These are phyloP conservation scores for Noctua pronuba DNA, from an alignment of 2,888 invertebrate genomes.

Conservation along the genomic window DNA sequence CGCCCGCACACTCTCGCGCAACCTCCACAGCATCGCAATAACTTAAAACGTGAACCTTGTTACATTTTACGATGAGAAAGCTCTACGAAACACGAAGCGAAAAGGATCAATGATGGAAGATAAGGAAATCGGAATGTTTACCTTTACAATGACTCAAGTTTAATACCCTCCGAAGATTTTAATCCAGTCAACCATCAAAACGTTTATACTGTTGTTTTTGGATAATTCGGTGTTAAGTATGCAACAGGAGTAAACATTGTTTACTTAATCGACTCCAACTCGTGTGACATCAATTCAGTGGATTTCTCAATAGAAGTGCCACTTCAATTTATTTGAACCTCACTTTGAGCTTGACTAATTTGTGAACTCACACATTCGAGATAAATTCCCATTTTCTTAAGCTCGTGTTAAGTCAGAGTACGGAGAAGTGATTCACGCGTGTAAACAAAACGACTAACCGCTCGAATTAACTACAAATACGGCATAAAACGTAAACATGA, in stretches of 20 bases:
- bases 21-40: constrained; percentile 71
- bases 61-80: constrained; percentile 62
- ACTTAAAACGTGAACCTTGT: constrained; percentile 74
- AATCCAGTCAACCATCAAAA: constrained; percentile 29
- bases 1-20: constrained; percentile 67
- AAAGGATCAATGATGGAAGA: constrained; percentile 31
- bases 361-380: constrained; percentile 59
- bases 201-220: constrained; percentile 36
- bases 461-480: constrained; percentile 82
- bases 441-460: constrained; percentile 83
- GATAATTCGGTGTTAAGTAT: constrained; percentile 59
- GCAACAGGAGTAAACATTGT: constrained; percentile 55
- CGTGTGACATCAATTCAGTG: constrained; percentile 42
- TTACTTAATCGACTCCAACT: constrained; percentile 52
- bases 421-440: constrained; percentile 82
- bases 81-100: constrained; percentile 27
- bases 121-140: constrained; percentile 41
- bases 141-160: constrained; percentile 32
- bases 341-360: constrained; percentile 60
- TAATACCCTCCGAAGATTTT: constrained; percentile 21
- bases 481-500: constrained; percentile 83
- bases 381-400: constrained; percentile 72
- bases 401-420: constrained; percentile 77
- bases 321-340: constrained; percentile 50
- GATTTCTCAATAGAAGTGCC: constrained; percentile 46